Base-by-base conservation (phyloP, 1,140 invertebrate genomes). In the Macrostomum lignano region DNA sequence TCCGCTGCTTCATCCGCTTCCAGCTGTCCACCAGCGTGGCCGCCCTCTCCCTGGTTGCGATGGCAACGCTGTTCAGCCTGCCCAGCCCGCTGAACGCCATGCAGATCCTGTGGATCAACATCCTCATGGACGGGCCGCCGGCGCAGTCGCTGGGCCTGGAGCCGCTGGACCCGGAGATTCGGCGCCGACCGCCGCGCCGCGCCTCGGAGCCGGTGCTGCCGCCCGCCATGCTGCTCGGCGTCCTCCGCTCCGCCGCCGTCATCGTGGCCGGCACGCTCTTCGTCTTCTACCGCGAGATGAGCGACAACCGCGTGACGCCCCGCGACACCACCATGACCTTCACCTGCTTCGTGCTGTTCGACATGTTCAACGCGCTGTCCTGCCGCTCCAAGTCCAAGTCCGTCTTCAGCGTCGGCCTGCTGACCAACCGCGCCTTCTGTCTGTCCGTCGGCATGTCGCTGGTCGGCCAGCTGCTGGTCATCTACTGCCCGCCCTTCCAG, bases 51-150 rank as follows among this genome's bases (percentile, higher is more conserved):
- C 58, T 98, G 6, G 93, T 96, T 43, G 78, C 88, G 6, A 57
- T 96, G 20, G 76, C 84, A 5, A 96, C 86, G 0, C 54, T 96
- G 25, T 77, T 94, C 66, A 69, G 74, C 34, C 74, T 94, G 42
- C 79, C 81, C 10, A 93, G 88, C 63, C 91, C 91, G 3, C 57
- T 98, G 19, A 98, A 98, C 63, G 84, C 91, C 2, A 98, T 98
- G 91, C 91, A 98, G 54, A 98, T 98, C 49, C 60, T 96, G 13
- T 96, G 86, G 84, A 94, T 96, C 41, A 96, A 96, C 51, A 94
- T 96, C 30, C 88, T 96, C 33, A 91, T 94, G 86, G 86, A 93
- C 61, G 84, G 76, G 47, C 65, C 73, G 38, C 69, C 73, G 21
- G 73, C 73, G 36, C 73, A 76, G 56, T 73, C 72, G 54, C 65